Conservation (phyloP, 2,888 invertebrate species). For the Cephus runcator region DNA sequence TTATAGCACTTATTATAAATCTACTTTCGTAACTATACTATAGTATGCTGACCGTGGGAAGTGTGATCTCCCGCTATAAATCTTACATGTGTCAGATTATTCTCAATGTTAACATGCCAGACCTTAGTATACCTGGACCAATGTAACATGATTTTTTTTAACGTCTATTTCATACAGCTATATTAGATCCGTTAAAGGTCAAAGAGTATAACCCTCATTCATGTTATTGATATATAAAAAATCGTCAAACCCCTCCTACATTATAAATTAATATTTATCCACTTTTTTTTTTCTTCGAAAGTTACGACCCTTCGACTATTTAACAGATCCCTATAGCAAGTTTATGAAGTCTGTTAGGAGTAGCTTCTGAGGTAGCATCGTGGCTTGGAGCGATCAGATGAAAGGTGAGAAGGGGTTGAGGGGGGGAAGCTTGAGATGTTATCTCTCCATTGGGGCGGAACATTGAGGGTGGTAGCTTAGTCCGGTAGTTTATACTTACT, state of each 20-base stretch:
- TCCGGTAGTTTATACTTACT: slow-evolving; percentile 54
- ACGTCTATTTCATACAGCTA: neutral
- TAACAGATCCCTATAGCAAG: neutral
- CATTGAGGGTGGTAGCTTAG: slow-evolving; percentile 47
- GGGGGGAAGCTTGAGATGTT: slow-evolving; percentile 37
- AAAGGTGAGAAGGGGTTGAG: slow-evolving; percentile 27
- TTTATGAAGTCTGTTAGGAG: neutral
- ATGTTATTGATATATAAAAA: neutral
- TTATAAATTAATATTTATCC: neutral
- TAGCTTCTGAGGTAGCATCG: neutral
- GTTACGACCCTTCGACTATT: neutral
- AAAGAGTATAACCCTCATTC: neutral
- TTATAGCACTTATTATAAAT: slow-evolving; percentile 20
- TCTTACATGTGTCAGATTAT: slow-evolving; percentile 12
- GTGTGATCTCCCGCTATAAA: slow-evolving; percentile 10
- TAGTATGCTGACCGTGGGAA: slow-evolving; percentile 12
- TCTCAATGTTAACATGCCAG: neutral
- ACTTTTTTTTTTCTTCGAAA: neutral
- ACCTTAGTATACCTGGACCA: neutral
- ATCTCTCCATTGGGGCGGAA: slow-evolving; percentile 52
- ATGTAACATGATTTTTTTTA: neutral
- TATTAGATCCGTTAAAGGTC: neutral
- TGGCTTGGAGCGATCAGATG: neutral
- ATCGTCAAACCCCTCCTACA: neutral
- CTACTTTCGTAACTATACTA: slow-evolving; percentile 11